Conservation (phyloP, 2,888 invertebrate genomes). For the Rhamnusium bicolor region DNA sequence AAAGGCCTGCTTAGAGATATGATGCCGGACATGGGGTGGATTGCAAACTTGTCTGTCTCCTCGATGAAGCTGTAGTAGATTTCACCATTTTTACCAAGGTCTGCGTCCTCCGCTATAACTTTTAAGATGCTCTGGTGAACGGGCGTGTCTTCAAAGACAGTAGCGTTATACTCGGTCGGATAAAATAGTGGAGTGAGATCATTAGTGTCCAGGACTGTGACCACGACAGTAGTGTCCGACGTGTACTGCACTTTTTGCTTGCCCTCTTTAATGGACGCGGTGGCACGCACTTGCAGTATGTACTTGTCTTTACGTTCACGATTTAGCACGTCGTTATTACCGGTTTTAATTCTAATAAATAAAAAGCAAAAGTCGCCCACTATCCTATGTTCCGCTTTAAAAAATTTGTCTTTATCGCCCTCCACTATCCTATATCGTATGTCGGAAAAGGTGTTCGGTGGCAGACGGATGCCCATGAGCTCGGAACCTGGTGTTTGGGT, state of each 20-base stretch:
- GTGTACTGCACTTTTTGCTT: constrained; percentile 77
- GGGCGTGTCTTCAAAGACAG: constrained; percentile 91
- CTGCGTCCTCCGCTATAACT: constrained; percentile 95
- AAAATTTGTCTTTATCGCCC: constrained; percentile 92
- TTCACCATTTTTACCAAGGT: constrained; percentile 95
- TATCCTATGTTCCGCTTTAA: constrained; percentile 90
- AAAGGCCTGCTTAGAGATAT: constrained; percentile 88
- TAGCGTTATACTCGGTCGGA: constrained; percentile 88
- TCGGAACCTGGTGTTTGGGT: constrained; percentile 80
- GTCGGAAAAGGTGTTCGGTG: constrained; percentile 70
- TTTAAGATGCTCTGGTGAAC: constrained; percentile 86
- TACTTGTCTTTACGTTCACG: constrained; percentile 92
- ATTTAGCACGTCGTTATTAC: constrained; percentile 90
- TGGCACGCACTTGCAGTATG: constrained; percentile 83
- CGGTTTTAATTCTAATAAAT: constrained; percentile 89
- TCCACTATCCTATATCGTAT: constrained; percentile 90
- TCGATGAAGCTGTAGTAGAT: constrained; percentile 95
- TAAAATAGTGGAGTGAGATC: constrained; percentile 96
- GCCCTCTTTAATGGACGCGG: constrained; percentile 75
- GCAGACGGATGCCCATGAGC: constrained; percentile 84
- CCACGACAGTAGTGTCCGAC: constrained; percentile 82
- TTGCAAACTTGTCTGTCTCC: constrained; percentile 87
- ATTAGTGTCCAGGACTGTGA: constrained; percentile 87
- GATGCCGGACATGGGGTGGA: constrained; percentile 94
- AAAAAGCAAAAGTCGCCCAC: constrained; percentile 97